phyloP scores from a whole-genome alignment of 2,888 invertebrate species.

The Smittia sp. region DNA sequence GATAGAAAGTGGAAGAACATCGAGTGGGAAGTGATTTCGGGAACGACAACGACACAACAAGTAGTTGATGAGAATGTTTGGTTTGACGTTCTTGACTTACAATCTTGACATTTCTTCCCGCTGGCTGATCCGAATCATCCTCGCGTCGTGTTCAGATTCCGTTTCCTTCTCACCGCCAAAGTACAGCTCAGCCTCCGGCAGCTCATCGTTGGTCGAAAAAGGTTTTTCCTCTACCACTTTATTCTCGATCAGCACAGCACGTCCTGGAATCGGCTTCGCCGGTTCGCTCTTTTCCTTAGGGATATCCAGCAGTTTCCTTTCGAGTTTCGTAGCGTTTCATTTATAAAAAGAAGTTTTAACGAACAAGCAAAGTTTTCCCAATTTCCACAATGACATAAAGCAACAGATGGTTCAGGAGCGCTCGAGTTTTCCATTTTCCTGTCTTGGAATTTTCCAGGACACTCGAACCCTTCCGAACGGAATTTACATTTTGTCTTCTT shows the following conservation, averaged over 20 bases:
- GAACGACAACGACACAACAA: not conserved
- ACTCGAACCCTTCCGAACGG: slow-evolving; percentile 40
- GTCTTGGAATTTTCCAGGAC: slow-evolving; percentile 14
- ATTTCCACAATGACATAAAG: slow-evolving; percentile 8
- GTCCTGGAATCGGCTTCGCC: not conserved
- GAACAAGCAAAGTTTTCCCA: not conserved
- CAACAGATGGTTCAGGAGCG: slow-evolving; percentile 32
- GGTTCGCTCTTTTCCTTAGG: not conserved
- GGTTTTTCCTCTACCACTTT: slow-evolving; percentile 25
- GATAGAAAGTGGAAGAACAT: not conserved
- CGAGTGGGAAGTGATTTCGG: not conserved
- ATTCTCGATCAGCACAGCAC: slow-evolving; percentile 22
- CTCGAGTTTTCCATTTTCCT: not conserved
- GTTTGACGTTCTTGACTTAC: slow-evolving; percentile 44
- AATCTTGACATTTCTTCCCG: slow-evolving; percentile 46
- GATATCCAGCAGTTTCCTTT: slow-evolving; percentile 31
- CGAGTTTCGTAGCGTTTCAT: not conserved
- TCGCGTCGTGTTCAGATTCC: slow-evolving; percentile 34
- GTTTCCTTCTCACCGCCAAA: slow-evolving; percentile 42
- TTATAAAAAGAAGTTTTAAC: not conserved
- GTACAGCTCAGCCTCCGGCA: slow-evolving; percentile 42
- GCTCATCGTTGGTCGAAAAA: slow-evolving; percentile 39
- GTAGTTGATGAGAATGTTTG: not conserved
- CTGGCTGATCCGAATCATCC: slow-evolving; percentile 43
- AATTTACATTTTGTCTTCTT: slow-evolving; percentile 61